phyloP scores from a whole-genome alignment of 2,888 invertebrate species.

The Pantelozetes paolii region DNA sequence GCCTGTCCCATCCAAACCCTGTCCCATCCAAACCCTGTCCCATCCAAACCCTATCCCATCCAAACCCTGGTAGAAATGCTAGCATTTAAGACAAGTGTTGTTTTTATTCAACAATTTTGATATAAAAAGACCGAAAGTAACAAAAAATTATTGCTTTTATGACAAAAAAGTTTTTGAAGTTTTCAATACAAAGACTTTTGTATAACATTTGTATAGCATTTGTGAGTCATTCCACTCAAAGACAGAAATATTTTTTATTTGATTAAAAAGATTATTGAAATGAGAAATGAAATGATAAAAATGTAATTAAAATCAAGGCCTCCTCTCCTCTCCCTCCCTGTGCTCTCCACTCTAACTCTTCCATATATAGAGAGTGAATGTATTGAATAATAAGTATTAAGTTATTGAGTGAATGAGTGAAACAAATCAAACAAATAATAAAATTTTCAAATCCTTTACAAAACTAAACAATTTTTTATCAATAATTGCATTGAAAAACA shows the following conservation, averaged over 20 bases:
- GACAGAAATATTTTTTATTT: background rate
- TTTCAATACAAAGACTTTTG: too few species aligned
- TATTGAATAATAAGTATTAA: too few species aligned
- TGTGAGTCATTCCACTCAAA: conserved; percentile 14
- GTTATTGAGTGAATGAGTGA: too few species aligned
- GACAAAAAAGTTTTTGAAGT: too few species aligned
- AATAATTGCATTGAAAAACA: background rate
- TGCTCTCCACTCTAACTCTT: background rate
- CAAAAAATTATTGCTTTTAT: too few species aligned
- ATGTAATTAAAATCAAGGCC: conserved; percentile 15
- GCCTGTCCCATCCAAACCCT: background rate
- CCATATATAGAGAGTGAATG: too few species aligned
- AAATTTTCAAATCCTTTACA: too few species aligned
- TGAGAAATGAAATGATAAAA: background rate
- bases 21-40: background rate
- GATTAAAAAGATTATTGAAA: background rate
- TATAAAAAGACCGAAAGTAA: too few species aligned
- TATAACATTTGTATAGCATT: conserved; percentile 2
- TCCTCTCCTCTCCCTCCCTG: background rate
- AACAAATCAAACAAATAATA: too few species aligned
- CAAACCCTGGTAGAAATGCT: background rate
- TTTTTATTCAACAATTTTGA: too few species aligned
- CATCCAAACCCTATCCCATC: background rate
- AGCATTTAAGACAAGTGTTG: conserved; percentile 3
- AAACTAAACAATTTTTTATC: too few species aligned